Percentiles rank a stretch among this genome's conserved stretches.
phyloP scores from a whole-genome alignment of 2,113 vertebrate species.

The Gambusia affinis region DNA sequence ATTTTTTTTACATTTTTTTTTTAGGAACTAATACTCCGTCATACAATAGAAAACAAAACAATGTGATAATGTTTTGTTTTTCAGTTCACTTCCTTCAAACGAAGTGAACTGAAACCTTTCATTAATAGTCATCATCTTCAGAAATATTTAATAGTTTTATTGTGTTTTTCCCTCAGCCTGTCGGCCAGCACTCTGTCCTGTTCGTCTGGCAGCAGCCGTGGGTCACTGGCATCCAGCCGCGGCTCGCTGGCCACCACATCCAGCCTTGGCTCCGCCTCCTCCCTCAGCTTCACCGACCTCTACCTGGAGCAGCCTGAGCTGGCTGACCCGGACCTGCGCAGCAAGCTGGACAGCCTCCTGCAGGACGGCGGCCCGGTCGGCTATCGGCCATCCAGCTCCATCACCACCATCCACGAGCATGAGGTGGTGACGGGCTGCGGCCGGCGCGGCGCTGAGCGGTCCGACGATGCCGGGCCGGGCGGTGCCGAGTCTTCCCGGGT shows the following conservation, averaged over 20 bases:
- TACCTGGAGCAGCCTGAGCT: slow-evolving; percentile 90
- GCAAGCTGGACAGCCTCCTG: slow-evolving; percentile 90
- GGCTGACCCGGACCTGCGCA: slow-evolving; percentile 88
- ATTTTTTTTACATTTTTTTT: too few relatives aligned
- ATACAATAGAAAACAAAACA: too few relatives aligned
- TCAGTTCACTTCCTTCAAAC: too few relatives aligned
- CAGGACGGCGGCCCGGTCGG: slow-evolving; percentile 78
- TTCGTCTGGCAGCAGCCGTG: slow-evolving; percentile 93
- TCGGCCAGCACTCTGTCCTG: slow-evolving; percentile 95
- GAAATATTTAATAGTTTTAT: too few relatives aligned
- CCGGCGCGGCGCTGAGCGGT: background rate
- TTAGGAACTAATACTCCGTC: too few relatives aligned
- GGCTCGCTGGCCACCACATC: slow-evolving; percentile 92
- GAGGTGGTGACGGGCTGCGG: slow-evolving; percentile 84
- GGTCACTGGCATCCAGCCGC: slow-evolving; percentile 91
- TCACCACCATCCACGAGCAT: slow-evolving; percentile 95
- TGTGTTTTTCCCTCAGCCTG: slow-evolving; percentile 76
- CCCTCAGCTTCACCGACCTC: slow-evolving; percentile 93
- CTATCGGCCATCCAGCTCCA: slow-evolving; percentile 91
- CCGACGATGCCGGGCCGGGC: background rate
- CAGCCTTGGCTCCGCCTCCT: slow-evolving; percentile 90
- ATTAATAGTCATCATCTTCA: too few relatives aligned
- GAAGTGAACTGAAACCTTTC: too few relatives aligned
- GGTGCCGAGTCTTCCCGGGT: slow-evolving; percentile 54
- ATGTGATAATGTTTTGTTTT: too few relatives aligned